These are phyloP conservation scores for Manacus vitellinus DNA, from an alignment of 2,113 vertebrate species.

Conservation along the genomic window DNA sequence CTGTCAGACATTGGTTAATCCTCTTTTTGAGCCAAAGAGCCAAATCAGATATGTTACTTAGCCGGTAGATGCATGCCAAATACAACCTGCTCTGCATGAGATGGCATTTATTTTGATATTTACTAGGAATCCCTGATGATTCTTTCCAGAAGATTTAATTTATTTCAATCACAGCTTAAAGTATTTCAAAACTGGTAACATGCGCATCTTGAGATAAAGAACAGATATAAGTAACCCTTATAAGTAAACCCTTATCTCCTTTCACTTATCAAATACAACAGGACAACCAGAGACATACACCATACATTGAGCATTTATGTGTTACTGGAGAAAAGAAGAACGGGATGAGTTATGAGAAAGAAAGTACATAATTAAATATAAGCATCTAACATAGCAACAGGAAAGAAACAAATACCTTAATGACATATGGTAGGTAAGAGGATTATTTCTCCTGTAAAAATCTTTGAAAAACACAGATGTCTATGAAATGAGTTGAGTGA, in stretches of 20 bases:
- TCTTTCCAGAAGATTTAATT: constrained; percentile 24
- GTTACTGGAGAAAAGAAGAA: constrained; percentile 18
- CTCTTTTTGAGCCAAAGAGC: constrained; percentile 39
- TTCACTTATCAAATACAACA: constrained; percentile 14
- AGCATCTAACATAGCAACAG: constrained; percentile 6
- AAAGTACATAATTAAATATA: constrained; percentile 14
- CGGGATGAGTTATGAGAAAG: constrained; percentile 12
- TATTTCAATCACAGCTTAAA: not conserved
- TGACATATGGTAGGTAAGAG: constrained; percentile 22
- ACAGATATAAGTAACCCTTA: not conserved
- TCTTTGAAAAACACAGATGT: not conserved
- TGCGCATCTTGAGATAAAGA: not conserved
- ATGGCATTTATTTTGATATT: constrained; percentile 53
- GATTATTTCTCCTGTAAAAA: not conserved
- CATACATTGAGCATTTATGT: constrained; percentile 9
- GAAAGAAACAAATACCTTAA: constrained; percentile 36
- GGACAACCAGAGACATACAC: constrained; percentile 7
- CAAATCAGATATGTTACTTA: constrained; percentile 24
- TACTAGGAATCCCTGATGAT: not conserved
- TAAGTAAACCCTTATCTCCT: constrained; percentile 50
- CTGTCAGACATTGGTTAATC: constrained; percentile 24
- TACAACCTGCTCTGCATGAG: constrained; percentile 26
- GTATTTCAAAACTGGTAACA: constrained; percentile 1
- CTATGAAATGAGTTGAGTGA: not conserved
- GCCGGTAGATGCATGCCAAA: constrained; percentile 17